phyloP scores from a whole-genome alignment of 2,113 vertebrate genomes.

The Sylvietta virens region DNA sequence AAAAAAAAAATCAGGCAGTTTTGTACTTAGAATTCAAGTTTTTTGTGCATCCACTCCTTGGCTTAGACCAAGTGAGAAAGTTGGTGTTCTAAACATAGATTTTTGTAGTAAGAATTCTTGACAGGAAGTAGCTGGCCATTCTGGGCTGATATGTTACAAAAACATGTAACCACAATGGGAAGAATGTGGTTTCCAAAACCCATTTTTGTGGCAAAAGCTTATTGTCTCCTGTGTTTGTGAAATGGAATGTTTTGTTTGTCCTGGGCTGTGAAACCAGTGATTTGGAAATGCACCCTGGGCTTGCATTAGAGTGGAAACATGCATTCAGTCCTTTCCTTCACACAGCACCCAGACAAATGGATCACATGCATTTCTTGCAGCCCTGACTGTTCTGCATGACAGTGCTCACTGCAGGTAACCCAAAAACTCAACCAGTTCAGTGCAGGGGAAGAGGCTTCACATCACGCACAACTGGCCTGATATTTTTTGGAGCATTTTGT shows the following conservation, averaged over 20 bases:
- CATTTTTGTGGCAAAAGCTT: neutral
- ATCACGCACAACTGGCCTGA: neutral
- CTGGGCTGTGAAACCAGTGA: neutral
- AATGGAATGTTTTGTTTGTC: neutral
- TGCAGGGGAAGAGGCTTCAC: neutral
- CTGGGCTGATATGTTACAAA: neutral
- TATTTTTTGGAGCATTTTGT: neutral
- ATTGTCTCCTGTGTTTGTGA: neutral
- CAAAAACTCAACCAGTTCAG: neutral
- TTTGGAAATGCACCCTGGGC: neutral
- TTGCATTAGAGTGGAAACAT: neutral
- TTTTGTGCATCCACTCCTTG: neutral
- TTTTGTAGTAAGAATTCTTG: neutral
- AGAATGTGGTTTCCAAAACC: neutral
- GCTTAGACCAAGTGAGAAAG: neutral
- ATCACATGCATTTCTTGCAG: neutral
- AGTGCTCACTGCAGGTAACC: neutral
- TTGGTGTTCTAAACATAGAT: neutral
- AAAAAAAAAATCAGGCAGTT: neutral
- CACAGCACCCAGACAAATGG: neutral
- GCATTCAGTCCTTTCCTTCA: neutral
- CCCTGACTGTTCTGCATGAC: neutral
- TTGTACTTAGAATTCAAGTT: accelerated
- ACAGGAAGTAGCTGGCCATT: neutral
- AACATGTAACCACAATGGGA: neutral